These are phyloP conservation scores for Parauchenoglanis punctatus DNA, from an alignment of 2,797 vertebrate genomes.

Conservation along the genomic window DNA sequence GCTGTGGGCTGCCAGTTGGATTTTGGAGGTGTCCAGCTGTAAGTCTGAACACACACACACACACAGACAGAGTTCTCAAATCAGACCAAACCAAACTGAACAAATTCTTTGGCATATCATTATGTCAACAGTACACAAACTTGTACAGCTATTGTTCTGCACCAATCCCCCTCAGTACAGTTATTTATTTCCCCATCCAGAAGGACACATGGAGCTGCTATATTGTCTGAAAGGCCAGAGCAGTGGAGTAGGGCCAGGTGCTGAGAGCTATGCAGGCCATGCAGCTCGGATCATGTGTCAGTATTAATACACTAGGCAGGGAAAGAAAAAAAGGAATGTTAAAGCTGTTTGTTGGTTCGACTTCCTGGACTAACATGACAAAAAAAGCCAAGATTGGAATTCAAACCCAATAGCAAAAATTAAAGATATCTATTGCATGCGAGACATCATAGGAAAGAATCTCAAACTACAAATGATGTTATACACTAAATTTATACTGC, in stretches of 20 bases:
- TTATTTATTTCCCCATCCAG: constrained; percentile 9
- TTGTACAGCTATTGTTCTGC: constrained; percentile 5
- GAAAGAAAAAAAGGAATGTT: constrained; percentile 58
- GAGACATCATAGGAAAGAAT: background rate
- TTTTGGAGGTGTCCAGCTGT: constrained; percentile 90
- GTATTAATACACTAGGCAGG: constrained; percentile 70
- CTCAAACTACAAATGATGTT: background rate
- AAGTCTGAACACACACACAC: constrained; percentile 60
- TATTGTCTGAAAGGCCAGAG: constrained; percentile 53
- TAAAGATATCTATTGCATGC: background rate
- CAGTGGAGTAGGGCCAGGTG: constrained; percentile 52
- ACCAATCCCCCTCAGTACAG: background rate
- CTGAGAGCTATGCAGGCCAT: constrained; percentile 66
- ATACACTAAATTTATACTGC: background rate
- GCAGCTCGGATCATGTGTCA: constrained; percentile 72
- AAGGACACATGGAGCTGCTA: constrained; percentile 14
- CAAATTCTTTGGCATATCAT: background rate
- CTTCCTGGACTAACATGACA: constrained; percentile 19
- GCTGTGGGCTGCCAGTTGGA: constrained; percentile 84
- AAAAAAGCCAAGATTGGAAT: constrained; percentile 45
- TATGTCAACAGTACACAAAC: background rate
- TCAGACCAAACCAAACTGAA: background rate
- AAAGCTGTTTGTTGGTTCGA: constrained; percentile 38
- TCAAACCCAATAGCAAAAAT: constrained; percentile 28
- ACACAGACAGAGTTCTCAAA: background rate